Base-by-base conservation (phyloP, 2,113 vertebrate species). In the Caranx melampygus region DNA sequence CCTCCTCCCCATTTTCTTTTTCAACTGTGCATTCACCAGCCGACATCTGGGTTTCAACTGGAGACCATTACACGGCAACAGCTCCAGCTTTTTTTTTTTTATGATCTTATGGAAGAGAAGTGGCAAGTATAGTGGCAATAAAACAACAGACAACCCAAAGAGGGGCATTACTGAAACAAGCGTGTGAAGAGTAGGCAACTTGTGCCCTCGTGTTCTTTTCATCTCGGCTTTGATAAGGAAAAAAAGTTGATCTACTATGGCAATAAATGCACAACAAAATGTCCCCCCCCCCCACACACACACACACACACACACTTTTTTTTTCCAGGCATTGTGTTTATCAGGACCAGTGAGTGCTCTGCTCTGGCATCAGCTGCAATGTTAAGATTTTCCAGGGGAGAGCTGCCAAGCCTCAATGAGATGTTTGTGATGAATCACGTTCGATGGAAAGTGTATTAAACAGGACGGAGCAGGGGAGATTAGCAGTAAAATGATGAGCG, bases 351-450 rank as follows among this genome's bases (percentile, higher is more conserved):
- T 80, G 78, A 78, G 72, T 64, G 40, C 75, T 69, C 73, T 92
- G 88, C 75, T 69, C 73, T 92, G 88, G 83, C 89, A 72, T 18
- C 68, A 51, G 58, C 57, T 61, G 64, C 75, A 61, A 74, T 65
- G 75, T 93, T 92, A 81, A 92, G 87, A 90, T 88, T 94, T 94
- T 94, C 92, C 92, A 84, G 69, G 54, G 67, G 59, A 67, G 44
- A 1, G 72, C 81, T 89, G 91, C 93, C 91, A 92, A 89, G 86
- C 83, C 81, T 86, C 88, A 80, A 88, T 85, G 86, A 90, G 87
- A 85, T 83, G 72, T 78, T 88, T 79, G 65, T 78, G 63, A 84
- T 81, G 80, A 79, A 76, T 85, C 61, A 60, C 55, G 55, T 90
- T 75, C 61, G 82, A 89, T 86, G 88, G 88, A 91, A 83, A 88